These are phyloP conservation scores for Siphamia tubifer DNA, from an alignment of 2,113 vertebrate species.

Conservation along the genomic window DNA sequence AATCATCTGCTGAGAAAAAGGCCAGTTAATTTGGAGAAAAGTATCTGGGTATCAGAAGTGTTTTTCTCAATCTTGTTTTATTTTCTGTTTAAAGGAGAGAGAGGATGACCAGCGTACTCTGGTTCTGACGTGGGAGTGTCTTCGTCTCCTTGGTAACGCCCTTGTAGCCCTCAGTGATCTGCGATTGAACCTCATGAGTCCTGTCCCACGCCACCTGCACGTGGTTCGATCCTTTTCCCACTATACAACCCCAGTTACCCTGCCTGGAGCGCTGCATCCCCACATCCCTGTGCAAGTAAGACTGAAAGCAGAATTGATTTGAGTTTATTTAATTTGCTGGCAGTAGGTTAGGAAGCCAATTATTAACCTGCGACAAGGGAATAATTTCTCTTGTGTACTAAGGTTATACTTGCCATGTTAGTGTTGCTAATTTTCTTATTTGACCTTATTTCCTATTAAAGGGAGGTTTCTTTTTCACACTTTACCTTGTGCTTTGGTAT, in stretches of 20 bases:
- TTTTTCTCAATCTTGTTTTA: background rate
- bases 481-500: too few species aligned
- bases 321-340: too few species aligned
- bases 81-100: conserved; percentile 76
- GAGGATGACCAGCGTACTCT: conserved; percentile 89
- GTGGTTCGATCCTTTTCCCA: conserved; percentile 91
- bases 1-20: too few species aligned
- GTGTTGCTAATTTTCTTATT: too few species aligned
- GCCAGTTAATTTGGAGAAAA: too few species aligned
- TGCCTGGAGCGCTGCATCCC: conserved; percentile 84
- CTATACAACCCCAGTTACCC: conserved; percentile 84
- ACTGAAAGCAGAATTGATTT: background rate
- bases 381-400: too few species aligned
- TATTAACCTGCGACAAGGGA: too few species aligned
- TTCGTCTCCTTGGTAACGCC: conserved; percentile 88
- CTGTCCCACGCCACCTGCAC: conserved; percentile 87
- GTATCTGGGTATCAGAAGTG: too few species aligned
- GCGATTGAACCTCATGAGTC: conserved; percentile 86
- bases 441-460: too few species aligned
- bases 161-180: conserved; percentile 89
- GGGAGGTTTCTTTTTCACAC: too few species aligned
- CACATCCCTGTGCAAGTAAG: conserved; percentile 86
- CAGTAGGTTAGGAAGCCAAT: too few species aligned
- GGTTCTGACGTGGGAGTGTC: conserved; percentile 86
- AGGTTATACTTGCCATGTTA: too few species aligned